These are phyloP conservation scores for Erinaceus europaeus DNA, from an alignment of 2,113 vertebrate species.

Conservation along the genomic window DNA sequence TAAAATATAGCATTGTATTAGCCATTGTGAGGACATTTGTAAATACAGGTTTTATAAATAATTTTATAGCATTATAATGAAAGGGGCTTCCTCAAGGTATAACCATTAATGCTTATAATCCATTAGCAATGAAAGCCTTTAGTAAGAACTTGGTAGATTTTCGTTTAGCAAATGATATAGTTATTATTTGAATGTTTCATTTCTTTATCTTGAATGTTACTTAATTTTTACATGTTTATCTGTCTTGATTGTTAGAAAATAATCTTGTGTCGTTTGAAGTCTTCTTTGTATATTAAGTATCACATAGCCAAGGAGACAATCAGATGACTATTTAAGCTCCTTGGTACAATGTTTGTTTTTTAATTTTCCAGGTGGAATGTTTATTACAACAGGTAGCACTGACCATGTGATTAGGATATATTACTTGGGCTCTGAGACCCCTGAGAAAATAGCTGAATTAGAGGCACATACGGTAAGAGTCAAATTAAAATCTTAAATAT, in stretches of 20 bases:
- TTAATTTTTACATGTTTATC: slow-evolving; percentile 34
- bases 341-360: slow-evolving; percentile 56
- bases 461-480: slow-evolving; percentile 92
- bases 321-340: neutral
- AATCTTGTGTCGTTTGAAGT: neutral
- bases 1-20: slow-evolving; percentile 5
- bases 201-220: slow-evolving; percentile 25
- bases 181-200: slow-evolving; percentile 7
- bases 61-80: slow-evolving; percentile 10
- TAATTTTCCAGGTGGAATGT: slow-evolving; percentile 92
- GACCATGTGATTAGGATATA: slow-evolving; percentile 98
- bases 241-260: neutral
- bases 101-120: neutral
- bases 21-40: neutral
- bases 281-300: neutral
- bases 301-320: slow-evolving; percentile 36
- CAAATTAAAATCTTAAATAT: slow-evolving; percentile 42
- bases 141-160: slow-evolving; percentile 15
- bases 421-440: slow-evolving; percentile 93
- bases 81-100: slow-evolving; percentile 9
- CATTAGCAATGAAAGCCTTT: neutral
- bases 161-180: neutral
- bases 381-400: slow-evolving; percentile 95
- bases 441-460: slow-evolving; percentile 95
- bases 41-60: slow-evolving; percentile 3